phyloP scores from a whole-genome alignment of 1,140 invertebrate species.

The Cotesia glomerata region DNA sequence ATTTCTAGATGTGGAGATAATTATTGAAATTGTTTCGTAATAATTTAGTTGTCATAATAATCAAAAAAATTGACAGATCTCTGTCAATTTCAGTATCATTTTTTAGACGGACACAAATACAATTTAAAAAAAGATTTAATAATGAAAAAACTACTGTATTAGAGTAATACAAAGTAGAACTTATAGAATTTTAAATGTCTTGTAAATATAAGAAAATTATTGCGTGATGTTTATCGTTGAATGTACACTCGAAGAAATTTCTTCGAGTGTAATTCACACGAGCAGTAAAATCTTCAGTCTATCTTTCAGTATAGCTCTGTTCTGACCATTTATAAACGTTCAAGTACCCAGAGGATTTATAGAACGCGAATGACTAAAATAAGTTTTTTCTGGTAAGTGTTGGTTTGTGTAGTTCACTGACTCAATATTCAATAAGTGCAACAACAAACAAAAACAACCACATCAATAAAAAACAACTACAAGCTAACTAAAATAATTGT shows the following conservation, averaged over 20 bases:
- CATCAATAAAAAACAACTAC: neutral
- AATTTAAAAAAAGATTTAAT: neutral
- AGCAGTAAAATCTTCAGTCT: slow-evolving; percentile 12
- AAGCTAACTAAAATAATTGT: neutral
- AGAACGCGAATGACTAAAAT: slow-evolving; percentile 15
- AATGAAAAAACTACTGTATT: neutral
- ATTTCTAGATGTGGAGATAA: no score
- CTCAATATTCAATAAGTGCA: slow-evolving; percentile 4
- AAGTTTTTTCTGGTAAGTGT: neutral
- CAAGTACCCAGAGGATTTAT: slow-evolving; percentile 28
- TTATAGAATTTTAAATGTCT: no score
- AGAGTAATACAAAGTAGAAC: no score
- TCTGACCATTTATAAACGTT: slow-evolving; percentile 30
- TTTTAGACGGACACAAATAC: no score
- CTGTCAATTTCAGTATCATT: no score
- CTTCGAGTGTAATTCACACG: slow-evolving; percentile 25
- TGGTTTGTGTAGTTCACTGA: neutral
- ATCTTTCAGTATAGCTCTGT: neutral
- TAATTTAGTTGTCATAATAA: no score
- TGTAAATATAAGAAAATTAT: slow-evolving; percentile 2
- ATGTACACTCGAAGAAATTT: slow-evolving; percentile 27
- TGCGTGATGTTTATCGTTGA: slow-evolving; percentile 33
- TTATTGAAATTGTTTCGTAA: no score
- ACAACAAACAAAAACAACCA: neutral
- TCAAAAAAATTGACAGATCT: no score